Percentiles rank a stretch among this genome's conserved stretches.
Conservation (phyloP, 2,797 vertebrate genomes). For the Melanotaenia parkinsoni region DNA sequence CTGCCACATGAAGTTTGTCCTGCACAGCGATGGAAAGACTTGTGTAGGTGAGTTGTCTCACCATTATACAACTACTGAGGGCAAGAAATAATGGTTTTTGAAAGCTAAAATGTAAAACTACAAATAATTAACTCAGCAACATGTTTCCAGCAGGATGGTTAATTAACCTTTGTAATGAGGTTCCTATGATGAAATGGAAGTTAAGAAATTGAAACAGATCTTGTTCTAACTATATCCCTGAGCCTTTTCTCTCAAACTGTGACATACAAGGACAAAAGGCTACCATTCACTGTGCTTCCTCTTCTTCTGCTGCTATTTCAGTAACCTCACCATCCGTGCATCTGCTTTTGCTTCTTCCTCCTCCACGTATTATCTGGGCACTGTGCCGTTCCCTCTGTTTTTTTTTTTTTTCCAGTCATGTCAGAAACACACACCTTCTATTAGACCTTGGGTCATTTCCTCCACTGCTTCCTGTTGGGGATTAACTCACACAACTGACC, state of each 20-base stretch:
- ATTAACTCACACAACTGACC: conserved; percentile 73
- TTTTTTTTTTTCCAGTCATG: conserved; percentile 46
- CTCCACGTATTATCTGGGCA: conserved; percentile 36
- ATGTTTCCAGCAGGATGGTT: conserved; percentile 42
- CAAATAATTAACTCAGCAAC: conserved; percentile 32
- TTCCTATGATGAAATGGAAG: conserved; percentile 38
- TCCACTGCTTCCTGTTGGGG: conserved; percentile 58
- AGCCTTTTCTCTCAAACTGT: conserved; percentile 62
- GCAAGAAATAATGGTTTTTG: conserved; percentile 43
- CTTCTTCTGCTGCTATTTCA: conserved; percentile 60
- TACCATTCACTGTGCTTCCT: conserved; percentile 61
- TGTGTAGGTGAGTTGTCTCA: conserved; percentile 93
- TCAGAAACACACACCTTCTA: conserved; percentile 58
- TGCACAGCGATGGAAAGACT: conserved; percentile 95
- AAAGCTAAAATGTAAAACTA: conserved; percentile 40
- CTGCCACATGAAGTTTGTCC: conserved; percentile 96
- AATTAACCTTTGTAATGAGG: conserved; percentile 51
- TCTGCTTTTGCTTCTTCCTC: conserved; percentile 63
- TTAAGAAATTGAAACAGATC: conserved; percentile 31
- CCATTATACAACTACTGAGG: conserved; percentile 32
- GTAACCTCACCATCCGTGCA: conserved; percentile 66
- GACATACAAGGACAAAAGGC: conserved; percentile 80
- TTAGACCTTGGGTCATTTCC: conserved; percentile 67
- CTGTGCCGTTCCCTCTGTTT: conserved; percentile 34
- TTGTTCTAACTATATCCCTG: conserved; percentile 32